phyloP scores from a whole-genome alignment of 2,888 invertebrate genomes.

The Polymixis flavicincta region DNA sequence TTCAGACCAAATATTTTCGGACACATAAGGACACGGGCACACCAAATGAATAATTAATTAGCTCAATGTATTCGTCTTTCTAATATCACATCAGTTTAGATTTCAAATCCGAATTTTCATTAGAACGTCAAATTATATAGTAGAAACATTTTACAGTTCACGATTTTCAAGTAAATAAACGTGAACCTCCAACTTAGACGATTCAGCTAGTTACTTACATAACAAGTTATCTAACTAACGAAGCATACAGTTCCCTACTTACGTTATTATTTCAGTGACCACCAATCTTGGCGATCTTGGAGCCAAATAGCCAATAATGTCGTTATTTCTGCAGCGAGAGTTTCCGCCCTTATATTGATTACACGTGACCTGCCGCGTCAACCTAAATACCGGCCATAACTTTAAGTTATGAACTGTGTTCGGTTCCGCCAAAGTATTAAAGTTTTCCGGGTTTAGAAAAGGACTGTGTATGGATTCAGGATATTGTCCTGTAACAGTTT shows the following conservation, averaged over 20 bases:
- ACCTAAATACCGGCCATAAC: slow-evolving; percentile 56
- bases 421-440: slow-evolving; percentile 15
- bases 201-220: slow-evolving; percentile 38
- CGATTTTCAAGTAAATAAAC: slow-evolving; percentile 21
- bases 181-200: slow-evolving; percentile 12
- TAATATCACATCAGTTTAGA: slow-evolving; percentile 11
- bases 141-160: neutral
- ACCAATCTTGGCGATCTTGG: slow-evolving; percentile 11
- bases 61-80: slow-evolving; percentile 24
- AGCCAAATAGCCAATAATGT: slow-evolving; percentile 10
- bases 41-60: slow-evolving; percentile 22
- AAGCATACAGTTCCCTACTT: slow-evolving; percentile 1
- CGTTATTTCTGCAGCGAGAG: slow-evolving; percentile 42
- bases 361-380: slow-evolving; percentile 57
- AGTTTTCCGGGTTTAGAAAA: slow-evolving; percentile 26
- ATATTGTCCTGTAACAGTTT: neutral
- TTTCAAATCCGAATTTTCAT: neutral
- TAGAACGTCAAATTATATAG: neutral
- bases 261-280: slow-evolving; percentile 39
- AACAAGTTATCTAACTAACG: slow-evolving; percentile 32
- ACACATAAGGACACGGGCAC: slow-evolving; percentile 9
- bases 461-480: neutral
- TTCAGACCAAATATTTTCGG: slow-evolving; percentile 16
- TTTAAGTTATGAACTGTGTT: slow-evolving; percentile 44
- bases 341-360: slow-evolving; percentile 62